Evolutionary conservation across 1,140 invertebrate species (phyloP).

Genomic region (Archivesica marissinica): DNA sequence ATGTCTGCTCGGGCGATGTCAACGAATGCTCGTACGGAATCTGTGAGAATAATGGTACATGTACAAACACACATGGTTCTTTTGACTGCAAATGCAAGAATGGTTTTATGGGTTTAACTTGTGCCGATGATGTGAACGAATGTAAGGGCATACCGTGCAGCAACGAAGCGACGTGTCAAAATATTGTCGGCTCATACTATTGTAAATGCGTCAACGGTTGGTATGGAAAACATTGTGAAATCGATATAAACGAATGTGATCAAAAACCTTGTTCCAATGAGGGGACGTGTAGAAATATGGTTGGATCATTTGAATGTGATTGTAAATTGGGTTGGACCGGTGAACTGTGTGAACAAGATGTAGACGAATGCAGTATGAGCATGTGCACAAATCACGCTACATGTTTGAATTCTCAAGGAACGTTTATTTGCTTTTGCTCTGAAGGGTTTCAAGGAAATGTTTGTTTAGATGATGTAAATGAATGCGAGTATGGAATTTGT

Average conservation of each 20-base stretch:
- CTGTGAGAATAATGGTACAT: slow-evolving; percentile 95
- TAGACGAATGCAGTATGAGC: slow-evolving; percentile 39
- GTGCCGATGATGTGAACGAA: slow-evolving; percentile 86
- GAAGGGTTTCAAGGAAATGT: slow-evolving; percentile 47
- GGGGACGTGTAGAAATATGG: slow-evolving; percentile 51
- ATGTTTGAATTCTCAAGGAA: slow-evolving; percentile 35
- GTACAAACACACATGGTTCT: slow-evolving; percentile 89
- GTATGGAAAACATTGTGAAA: slow-evolving; percentile 52
- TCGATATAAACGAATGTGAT: slow-evolving; percentile 51
- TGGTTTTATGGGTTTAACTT: slow-evolving; percentile 95
- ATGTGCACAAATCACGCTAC: slow-evolving; percentile 57
- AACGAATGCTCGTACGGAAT: slow-evolving; percentile 84
- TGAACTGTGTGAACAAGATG: slow-evolving; percentile 41
- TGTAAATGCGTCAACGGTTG: slow-evolving; percentile 89
- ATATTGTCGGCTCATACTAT: slow-evolving; percentile 25
- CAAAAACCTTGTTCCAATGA: slow-evolving; percentile 83
- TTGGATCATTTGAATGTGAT: slow-evolving; percentile 41
- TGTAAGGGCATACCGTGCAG: slow-evolving; percentile 65
- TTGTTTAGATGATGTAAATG: slow-evolving; percentile 51
- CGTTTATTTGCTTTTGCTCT: slow-evolving; percentile 51
- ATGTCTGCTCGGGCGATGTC: slow-evolving; percentile 16
- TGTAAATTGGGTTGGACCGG: slow-evolving; percentile 56
- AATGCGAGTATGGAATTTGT: slow-evolving; percentile 82
- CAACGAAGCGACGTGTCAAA: slow-evolving; percentile 63
- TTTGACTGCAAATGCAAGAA: slow-evolving; percentile 87